A percentile compares a stretch with the other conserved stretches of the same genome.
Conservation (phyloP, 2,113 vertebrate genomes). For the Tringa solitaria region DNA sequence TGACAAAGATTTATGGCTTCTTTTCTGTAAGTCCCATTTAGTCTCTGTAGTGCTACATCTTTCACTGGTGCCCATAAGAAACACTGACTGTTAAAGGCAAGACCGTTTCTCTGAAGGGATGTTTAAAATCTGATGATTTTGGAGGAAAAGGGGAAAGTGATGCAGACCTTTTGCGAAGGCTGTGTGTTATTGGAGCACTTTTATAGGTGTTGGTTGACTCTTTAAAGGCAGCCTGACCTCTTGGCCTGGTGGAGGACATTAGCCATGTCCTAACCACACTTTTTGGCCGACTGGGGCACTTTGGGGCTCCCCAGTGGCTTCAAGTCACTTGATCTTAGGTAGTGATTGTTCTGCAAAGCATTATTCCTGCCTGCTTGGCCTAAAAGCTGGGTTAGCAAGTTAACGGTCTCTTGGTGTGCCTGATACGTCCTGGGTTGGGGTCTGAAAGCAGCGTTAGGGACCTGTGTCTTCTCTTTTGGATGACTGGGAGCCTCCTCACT, state of each 20-base stretch:
- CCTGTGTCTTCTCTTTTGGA: rapidly evolving
- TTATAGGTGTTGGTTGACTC: slow-evolving; percentile 9
- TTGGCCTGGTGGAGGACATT: not conserved
- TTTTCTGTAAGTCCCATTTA: slow-evolving; percentile 42
- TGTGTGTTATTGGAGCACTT: not conserved
- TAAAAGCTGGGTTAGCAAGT: not conserved
- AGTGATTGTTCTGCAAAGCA: not conserved
- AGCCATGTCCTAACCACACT: not conserved
- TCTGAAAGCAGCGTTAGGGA: not conserved
- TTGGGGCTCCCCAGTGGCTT: not conserved
- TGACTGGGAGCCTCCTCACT: not conserved
- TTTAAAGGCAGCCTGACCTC: not conserved
- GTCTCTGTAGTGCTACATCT: slow-evolving; percentile 31
- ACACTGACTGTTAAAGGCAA: slow-evolving; percentile 22
- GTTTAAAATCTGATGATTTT: slow-evolving; percentile 47
- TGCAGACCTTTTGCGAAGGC: not conserved
- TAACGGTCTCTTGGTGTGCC: not conserved
- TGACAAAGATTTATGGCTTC: slow-evolving; percentile 59
- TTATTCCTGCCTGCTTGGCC: not conserved
- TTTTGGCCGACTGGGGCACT: not conserved
- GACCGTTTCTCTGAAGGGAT: slow-evolving; percentile 32
- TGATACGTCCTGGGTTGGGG: not conserved
- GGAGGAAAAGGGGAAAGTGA: not conserved
- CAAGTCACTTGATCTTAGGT: not conserved
- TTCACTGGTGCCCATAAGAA: slow-evolving; percentile 46